Base-by-base conservation (phyloP, 2,888 invertebrate species). In the Punctoribates punctum region DNA sequence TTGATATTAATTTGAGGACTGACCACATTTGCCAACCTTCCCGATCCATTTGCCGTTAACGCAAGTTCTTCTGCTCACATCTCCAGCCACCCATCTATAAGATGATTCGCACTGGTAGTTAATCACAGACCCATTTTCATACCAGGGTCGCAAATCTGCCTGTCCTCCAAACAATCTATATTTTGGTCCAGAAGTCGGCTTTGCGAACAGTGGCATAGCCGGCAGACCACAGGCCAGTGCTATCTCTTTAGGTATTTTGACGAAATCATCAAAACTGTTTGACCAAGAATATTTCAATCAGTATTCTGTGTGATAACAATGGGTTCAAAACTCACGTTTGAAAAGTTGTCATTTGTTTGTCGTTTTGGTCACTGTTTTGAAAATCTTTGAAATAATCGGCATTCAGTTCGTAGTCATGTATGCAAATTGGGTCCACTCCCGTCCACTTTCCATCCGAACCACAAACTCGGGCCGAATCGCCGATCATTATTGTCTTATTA, bases 211-310 rank as follows among this genome's bases (percentile, higher is more conserved):
- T 29, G 65, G 65, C 34, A 65, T 65, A 29, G 65, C 65, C 17
- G 65, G 65, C 11, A 65, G 27, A 65, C 65, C 65, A 65, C 65
- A 65, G 29, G 65, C 65, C 65, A 65, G 34, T 17, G 65, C 13
- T 65, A 25, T 60, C 9, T 65, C 23, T 8, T 65, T 65, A 15
- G 11, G 6, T 1, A 6, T 57, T 4, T 20, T 11, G 20, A 57
- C 57, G 5, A 20, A 23, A 6, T 5, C 6, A 3, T 57, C 8
- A 13, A 20, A 51, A 51, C 15, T n/a, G n/a, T 4, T n/a, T 8
- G 4, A 60, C 13, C 23, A 60, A 20, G 25, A 20, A 25, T 60
- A 6, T 2, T 60, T 20, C n/a, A n/a, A n/a, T 11, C n/a, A 60
- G 5, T 60, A 20, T 60, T 6, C 23, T 60, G 23, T n/a, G 51